Evolutionary conservation across 1,140 invertebrate genomes (phyloP), one percentile per base, ranked within the genome.

Genomic region (Galleria mellonella): DNA sequence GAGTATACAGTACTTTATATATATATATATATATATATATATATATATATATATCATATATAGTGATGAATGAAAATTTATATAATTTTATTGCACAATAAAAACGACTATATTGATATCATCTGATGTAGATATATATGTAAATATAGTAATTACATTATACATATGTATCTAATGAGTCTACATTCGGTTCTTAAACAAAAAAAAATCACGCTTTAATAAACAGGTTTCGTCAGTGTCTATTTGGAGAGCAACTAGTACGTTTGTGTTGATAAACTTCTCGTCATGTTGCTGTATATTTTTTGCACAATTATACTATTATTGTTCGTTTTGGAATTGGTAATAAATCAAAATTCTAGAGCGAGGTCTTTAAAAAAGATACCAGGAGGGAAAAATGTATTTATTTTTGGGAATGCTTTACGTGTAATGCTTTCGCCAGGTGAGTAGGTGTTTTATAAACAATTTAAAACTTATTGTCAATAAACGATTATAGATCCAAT

Each of bases 391-490:
- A 36, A 49, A 10, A 32, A 44, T 32, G 10, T 32, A 14, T 66
- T 66, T 46, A 33, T 66, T 10, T 10, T 62, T 29, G 63, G 63
- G 14, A 66, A 62, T 52, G 41, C 30, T 12, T 32, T 42, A 10
- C 17, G 36, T 15, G 33, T 44, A 9, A 47, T 51, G 2, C 4
- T 32, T 4, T 43, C 37, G 14, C 50, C 62, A 40, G 52, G 62
- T 65, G 43, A 23, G 35, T 43, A 48, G n/a, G n/a, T n/a, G n/a
- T n/a, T n/a, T n/a, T 1, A 41, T 11, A 4, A 41, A 39, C 27
- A 12, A n/a, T n/a, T n/a, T n/a, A n/a, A n/a, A n/a, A n/a, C n/a
- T n/a, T n/a, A n/a, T n/a, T n/a, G n/a, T n/a, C n/a, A n/a, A n/a
- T n/a, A n/a, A n/a, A n/a, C n/a, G n/a, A n/a, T n/a, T n/a, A n/a